These are phyloP conservation scores for Drosophila siamana DNA, from an alignment of 2,888 invertebrate species.

Conservation along the genomic window DNA sequence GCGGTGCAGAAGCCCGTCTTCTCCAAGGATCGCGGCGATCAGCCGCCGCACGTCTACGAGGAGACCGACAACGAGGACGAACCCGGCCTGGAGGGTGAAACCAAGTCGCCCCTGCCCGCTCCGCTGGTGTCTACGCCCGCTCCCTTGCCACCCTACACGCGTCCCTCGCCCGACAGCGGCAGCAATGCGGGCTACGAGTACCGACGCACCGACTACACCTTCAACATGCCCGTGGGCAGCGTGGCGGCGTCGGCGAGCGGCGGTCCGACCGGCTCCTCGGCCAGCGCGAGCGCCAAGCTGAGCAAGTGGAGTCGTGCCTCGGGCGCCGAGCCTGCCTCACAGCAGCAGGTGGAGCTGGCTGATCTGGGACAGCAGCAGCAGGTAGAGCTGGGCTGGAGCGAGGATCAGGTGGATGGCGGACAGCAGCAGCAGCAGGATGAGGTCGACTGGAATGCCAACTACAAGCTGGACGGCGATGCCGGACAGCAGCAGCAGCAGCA, in stretches of 20 bases:
- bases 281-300: conserved; percentile 50
- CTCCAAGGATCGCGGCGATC: conserved; percentile 84
- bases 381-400: conserved; percentile 43
- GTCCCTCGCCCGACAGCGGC: not conserved
- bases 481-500: conserved; percentile 57
- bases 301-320: conserved; percentile 60
- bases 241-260: conserved; percentile 61
- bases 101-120: conserved; percentile 34
- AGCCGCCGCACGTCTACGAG: conserved; percentile 83
- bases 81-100: conserved; percentile 77
- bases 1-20: conserved; percentile 66
- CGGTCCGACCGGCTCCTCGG: conserved; percentile 54
- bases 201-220: conserved; percentile 60
- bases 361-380: conserved; percentile 58
- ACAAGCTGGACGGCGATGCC: conserved; percentile 33
- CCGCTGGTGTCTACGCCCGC: conserved; percentile 40
- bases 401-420: conserved; percentile 41
- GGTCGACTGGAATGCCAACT: conserved; percentile 37
- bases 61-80: conserved; percentile 82
- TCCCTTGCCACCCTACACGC: conserved; percentile 40
- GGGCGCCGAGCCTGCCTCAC: conserved; percentile 61
- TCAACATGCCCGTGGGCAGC: conserved; percentile 54
- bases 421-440: conserved; percentile 50
- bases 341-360: conserved; percentile 51
- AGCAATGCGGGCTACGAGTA: conserved; percentile 54